phyloP scores from a whole-genome alignment of 1,140 invertebrate genomes.

The Pseudomyrmex pallidus region DNA sequence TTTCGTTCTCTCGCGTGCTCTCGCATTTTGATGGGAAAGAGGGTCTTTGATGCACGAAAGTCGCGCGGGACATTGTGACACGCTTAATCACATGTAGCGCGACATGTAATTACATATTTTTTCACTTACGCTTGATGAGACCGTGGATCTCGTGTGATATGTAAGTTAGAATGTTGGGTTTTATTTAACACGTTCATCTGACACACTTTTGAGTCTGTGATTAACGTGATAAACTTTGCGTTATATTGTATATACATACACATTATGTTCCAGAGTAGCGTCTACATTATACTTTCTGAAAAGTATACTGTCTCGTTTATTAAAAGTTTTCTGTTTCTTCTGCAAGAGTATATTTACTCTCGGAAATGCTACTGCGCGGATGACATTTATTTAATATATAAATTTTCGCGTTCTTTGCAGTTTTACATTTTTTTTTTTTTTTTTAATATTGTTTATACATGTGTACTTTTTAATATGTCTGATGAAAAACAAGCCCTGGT shows the following conservation, averaged over 20 bases:
- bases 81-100: slow-evolving; percentile 8
- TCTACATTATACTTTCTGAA: not conserved
- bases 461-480: too few relatives aligned
- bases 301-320: not conserved
- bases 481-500: too few relatives aligned
- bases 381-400: too few relatives aligned
- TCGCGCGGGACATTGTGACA: not conserved
- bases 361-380: too few relatives aligned
- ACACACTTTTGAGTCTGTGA: not conserved
- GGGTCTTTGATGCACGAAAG: slow-evolving; percentile 29
- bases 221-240: slow-evolving; percentile 4
- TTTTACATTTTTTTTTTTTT: too few relatives aligned
- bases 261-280: not conserved
- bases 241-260: not conserved
- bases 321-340: not conserved
- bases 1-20: slow-evolving; percentile 4
- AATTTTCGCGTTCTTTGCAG: too few relatives aligned
- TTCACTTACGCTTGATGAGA: slow-evolving; percentile 12
- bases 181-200: slow-evolving; percentile 28
- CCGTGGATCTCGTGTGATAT: not conserved
- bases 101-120: slow-evolving; percentile 41
- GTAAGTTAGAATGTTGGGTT: not conserved
- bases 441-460: too few relatives aligned
- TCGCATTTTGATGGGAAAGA: slow-evolving; percentile 8
- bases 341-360: not conserved